Conservation (phyloP, 2,113 vertebrate species). For the Oplegnathus fasciatus region DNA sequence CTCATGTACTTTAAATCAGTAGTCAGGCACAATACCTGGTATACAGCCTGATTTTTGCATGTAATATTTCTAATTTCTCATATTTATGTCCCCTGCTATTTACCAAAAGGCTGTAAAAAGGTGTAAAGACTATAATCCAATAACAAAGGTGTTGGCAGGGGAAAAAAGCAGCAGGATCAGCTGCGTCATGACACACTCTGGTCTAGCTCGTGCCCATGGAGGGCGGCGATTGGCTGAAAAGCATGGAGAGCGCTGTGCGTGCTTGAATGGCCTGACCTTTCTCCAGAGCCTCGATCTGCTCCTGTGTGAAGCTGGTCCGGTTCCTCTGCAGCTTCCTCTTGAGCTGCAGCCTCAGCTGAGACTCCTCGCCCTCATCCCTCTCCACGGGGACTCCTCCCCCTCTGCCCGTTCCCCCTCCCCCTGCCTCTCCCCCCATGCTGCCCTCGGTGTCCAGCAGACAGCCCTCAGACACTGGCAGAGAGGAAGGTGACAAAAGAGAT, state of each 20-base stretch:
- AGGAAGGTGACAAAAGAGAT: conserved; percentile 56
- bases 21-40: not conserved
- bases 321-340: conserved; percentile 92
- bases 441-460: conserved; percentile 85
- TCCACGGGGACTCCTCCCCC: conserved; percentile 80
- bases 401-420: conserved; percentile 68
- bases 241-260: conserved; percentile 46
- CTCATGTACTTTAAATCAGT: not conserved
- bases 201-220: conserved; percentile 17
- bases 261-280: conserved; percentile 84
- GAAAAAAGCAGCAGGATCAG: conserved; percentile 31
- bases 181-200: conserved; percentile 57
- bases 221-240: conserved; percentile 54
- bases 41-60: not conserved
- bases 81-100: conserved; percentile 2
- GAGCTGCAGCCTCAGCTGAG: conserved; percentile 89
- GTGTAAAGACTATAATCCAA: conserved; percentile 37
- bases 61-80: not conserved
- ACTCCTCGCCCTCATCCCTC: conserved; percentile 86
- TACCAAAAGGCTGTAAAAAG: conserved; percentile 22
- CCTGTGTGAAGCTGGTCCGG: conserved; percentile 90
- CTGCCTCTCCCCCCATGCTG: conserved; percentile 79
- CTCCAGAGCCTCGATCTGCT: conserved; percentile 91
- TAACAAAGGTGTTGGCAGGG: conserved; percentile 54
- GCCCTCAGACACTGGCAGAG: conserved; percentile 80